A percentile compares a stretch with the other conserved stretches of the same genome.
Conservation (phyloP, 2,113 vertebrate genomes). For the Varanus komodoensis region DNA sequence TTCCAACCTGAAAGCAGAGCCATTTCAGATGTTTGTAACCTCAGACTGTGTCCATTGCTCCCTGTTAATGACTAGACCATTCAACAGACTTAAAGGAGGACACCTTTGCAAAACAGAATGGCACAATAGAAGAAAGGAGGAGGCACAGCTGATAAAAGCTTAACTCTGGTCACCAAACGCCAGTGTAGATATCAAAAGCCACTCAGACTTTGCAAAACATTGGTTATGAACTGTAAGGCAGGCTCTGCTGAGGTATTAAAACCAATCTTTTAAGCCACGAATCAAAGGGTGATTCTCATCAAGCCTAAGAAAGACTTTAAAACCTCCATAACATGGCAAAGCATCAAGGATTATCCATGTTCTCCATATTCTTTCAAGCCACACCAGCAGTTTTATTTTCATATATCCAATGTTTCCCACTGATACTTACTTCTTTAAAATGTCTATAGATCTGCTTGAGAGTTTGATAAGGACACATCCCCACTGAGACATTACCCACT, state of each 20-base stretch:
- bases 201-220: not conserved
- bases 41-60: not conserved
- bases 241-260: constrained; percentile 22
- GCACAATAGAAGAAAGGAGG: too few species aligned
- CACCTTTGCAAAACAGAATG: not conserved
- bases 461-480: constrained; percentile 41
- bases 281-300: not conserved
- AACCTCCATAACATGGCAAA: constrained; percentile 11
- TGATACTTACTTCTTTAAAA: constrained; percentile 41
- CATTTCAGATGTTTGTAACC: not conserved
- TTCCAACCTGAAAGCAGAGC: not conserved
- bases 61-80: not conserved
- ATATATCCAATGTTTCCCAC: constrained; percentile 45
- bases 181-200: not conserved
- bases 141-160: not conserved
- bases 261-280: constrained; percentile 14
- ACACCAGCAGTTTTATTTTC: constrained; percentile 26
- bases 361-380: constrained; percentile 37
- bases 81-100: not conserved
- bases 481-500: constrained; percentile 55
- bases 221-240: not conserved
- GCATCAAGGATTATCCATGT: constrained; percentile 21
- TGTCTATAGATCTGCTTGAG: constrained; percentile 55
- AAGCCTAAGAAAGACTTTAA: constrained; percentile 39
- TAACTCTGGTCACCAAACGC: not conserved